Evolutionary conservation across 2,113 vertebrate genomes (phyloP).

Genomic region (Fulmarus glacialis): DNA sequence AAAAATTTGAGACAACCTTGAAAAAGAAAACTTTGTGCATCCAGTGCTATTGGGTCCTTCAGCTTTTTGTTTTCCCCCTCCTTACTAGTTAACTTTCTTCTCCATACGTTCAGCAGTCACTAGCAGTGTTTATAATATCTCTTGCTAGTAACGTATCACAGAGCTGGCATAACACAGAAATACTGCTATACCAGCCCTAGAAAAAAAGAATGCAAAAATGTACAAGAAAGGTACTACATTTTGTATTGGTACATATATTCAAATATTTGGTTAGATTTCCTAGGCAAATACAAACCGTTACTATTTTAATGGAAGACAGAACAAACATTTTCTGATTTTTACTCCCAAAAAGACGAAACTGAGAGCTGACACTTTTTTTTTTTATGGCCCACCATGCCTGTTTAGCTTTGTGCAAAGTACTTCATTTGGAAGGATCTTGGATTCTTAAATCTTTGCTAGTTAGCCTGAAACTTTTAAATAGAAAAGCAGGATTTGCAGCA

Average conservation of each 20-base stretch:
- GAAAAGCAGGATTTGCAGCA: neutral
- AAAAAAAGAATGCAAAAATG: neutral
- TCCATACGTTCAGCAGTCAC: neutral
- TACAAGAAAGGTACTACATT: neutral
- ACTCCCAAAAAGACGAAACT: neutral
- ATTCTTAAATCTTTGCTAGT: neutral
- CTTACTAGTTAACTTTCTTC: neutral
- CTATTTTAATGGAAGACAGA: neutral
- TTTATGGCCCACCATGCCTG: neutral
- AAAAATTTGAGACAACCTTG: neutral
- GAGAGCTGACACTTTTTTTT: neutral
- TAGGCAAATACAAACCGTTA: neutral
- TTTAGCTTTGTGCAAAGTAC: neutral
- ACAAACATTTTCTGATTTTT: neutral
- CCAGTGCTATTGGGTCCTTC: neutral
- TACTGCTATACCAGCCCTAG: neutral
- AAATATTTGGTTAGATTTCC: neutral
- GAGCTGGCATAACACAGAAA: neutral
- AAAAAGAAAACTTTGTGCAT: neutral
- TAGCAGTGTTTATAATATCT: neutral
- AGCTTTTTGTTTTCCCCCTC: neutral
- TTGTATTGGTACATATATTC: neutral
- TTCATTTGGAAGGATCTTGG: neutral
- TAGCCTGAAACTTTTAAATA: neutral
- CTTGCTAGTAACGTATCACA: neutral